Conservation (phyloP, 2,113 vertebrate genomes). For the Solea senegalensis region DNA sequence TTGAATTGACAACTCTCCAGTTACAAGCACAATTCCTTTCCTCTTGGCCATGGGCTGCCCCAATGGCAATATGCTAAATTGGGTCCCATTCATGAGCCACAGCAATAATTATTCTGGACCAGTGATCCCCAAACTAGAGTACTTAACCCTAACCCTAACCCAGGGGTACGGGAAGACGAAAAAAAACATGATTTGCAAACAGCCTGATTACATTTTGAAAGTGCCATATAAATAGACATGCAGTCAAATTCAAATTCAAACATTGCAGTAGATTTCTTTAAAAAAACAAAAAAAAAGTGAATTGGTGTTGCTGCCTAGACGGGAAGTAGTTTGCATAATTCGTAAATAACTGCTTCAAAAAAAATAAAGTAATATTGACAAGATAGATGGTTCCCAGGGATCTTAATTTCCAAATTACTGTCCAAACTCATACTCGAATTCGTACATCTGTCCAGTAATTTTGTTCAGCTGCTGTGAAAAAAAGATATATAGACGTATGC, state of each 20-base stretch:
- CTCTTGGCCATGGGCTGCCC: too few species aligned
- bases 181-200: too few species aligned
- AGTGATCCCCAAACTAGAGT: not conserved
- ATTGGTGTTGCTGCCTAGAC: conserved; percentile 19
- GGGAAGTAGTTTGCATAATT: conserved; percentile 38
- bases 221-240: too few species aligned
- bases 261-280: too few species aligned
- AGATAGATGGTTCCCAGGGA: conserved; percentile 25
- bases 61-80: conserved; percentile 57
- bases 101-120: conserved; percentile 60
- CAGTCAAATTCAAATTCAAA: too few species aligned
- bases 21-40: too few species aligned
- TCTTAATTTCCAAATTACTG: conserved; percentile 12
- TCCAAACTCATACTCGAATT: not conserved
- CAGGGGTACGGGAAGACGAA: too few species aligned
- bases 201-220: too few species aligned
- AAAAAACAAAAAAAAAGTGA: too few species aligned
- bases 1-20: too few species aligned
- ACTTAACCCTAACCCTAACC: too few species aligned
- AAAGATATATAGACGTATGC: conserved; percentile 13
- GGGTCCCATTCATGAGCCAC: conserved; percentile 48
- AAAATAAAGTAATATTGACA: conserved; percentile 42
- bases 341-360: conserved; percentile 40
- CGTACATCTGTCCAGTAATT: not conserved
- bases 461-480: conserved; percentile 2